Percentiles rank a stretch among this genome's conserved stretches.
Evolutionary conservation across 2,113 vertebrate species (phyloP).

Genomic region (Scytalopus superciliaris): DNA sequence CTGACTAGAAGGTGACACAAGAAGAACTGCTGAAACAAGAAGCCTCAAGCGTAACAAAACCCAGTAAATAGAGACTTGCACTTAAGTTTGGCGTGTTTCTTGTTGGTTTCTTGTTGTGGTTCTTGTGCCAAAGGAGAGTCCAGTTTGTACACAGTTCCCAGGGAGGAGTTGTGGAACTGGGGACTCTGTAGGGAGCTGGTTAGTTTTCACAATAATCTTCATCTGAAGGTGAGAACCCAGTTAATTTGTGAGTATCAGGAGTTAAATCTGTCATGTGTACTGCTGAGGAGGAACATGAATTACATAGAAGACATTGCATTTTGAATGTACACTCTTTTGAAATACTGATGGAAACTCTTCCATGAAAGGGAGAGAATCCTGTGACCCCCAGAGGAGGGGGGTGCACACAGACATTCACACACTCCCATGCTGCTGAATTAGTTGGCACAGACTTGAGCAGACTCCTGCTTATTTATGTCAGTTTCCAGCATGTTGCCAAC

Average conservation of each 20-base stretch:
- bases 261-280: background rate
- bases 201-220: background rate
- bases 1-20: background rate
- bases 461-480: background rate
- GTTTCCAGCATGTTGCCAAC: background rate
- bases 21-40: background rate
- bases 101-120: background rate
- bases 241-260: background rate
- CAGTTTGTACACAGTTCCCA: background rate
- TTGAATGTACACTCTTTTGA: background rate
- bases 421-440: background rate
- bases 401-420: fast-evolving
- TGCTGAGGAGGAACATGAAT: background rate
- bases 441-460: background rate
- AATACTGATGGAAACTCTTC: background rate
- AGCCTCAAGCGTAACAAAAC: background rate
- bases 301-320: background rate
- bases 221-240: background rate
- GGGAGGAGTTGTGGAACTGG: background rate
- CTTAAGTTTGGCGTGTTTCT: background rate
- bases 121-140: background rate
- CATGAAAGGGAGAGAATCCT: background rate
- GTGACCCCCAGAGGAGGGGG: background rate
- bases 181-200: background rate
- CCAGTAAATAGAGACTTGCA: background rate